phyloP scores from a whole-genome alignment of 2,113 vertebrate genomes.

The Cyphomyrus plagiostoma region DNA sequence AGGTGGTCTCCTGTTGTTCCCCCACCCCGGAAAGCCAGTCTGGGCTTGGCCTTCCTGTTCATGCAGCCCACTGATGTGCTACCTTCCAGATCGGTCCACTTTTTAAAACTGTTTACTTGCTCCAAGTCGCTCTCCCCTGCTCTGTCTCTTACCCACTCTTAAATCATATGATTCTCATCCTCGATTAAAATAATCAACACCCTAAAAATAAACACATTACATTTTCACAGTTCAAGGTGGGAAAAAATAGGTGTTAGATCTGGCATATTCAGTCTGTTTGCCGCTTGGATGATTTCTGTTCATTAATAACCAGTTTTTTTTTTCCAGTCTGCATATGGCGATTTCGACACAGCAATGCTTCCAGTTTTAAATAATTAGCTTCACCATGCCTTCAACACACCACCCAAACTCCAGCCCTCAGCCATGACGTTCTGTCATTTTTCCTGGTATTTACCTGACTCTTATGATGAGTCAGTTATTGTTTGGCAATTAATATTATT shows the following conservation, averaged over 20 bases:
- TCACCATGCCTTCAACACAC: background rate
- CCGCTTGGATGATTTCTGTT: background rate
- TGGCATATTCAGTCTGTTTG: background rate
- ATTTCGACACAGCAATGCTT: background rate
- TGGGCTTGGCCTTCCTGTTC: background rate
- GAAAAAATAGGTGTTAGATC: background rate
- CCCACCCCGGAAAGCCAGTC: background rate
- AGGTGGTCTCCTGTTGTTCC: constrained; percentile 3
- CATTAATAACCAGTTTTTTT: background rate
- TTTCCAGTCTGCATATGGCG: background rate
- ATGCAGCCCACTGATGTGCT: background rate
- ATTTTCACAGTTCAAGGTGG: background rate
- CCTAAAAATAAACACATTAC: background rate
- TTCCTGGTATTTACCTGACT: background rate
- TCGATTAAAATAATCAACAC: background rate
- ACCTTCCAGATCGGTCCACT: background rate
- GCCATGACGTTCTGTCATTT: background rate
- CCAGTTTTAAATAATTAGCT: background rate
- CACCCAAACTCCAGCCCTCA: background rate
- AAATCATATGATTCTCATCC: background rate
- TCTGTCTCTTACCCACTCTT: background rate
- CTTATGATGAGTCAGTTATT: background rate
- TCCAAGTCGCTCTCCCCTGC: background rate
- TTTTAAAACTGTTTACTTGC: background rate
- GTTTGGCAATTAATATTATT: background rate